Base-by-base conservation (phyloP, 2,113 vertebrate genomes). In the Dasyornis broadbenti region DNA sequence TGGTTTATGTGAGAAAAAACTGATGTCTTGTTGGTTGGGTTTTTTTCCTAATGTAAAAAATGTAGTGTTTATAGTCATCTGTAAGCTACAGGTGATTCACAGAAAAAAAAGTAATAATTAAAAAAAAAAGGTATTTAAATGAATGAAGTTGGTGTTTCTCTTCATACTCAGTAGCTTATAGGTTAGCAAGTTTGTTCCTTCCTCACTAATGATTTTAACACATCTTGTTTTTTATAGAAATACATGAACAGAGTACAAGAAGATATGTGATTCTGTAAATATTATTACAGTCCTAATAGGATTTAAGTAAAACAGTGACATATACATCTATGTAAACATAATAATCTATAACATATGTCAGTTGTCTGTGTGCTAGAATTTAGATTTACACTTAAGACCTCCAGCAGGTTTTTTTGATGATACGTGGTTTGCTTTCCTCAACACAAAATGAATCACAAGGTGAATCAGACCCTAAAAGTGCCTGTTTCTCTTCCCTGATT, bases 381-480 rank as follows among this genome's bases (percentile, higher is more conserved):
- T 71, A 82, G 65, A 87, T 75, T 95, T 94, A 95, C 87, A 85
- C 44, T 85, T 87, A 82, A 90, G 78, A 53, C 61, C 40, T 91
- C 61, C 82, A 91, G 82, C 65, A 90, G 77, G 14, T 27, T 86
- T 90, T 90, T 91, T 66, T 78, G 17, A 63, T 92, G 47, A 60
- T 79, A 30, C 65, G 40, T 71, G 49, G 44, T 82, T 91, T 54
- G 27, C 31, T 96, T 85, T 84, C 49, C 54, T 91, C 26, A 82
- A 90, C 53, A 94, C 49, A 89, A 71, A 87, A 64, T 94, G 70
- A 96, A 92, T 96, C 93, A 96, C 44, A 75, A 87, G 84, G 87
- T 96, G 89, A 95, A 90, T 96, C 95, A 96, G 90, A 65, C 15
- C 49, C 37, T 47, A 68, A 81, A 91, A 89, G 71, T 56, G 24